Evolutionary conservation across 2,888 invertebrate genomes (phyloP), one percentile per base, ranked within the genome.

Genomic region (Biston betularia): DNA sequence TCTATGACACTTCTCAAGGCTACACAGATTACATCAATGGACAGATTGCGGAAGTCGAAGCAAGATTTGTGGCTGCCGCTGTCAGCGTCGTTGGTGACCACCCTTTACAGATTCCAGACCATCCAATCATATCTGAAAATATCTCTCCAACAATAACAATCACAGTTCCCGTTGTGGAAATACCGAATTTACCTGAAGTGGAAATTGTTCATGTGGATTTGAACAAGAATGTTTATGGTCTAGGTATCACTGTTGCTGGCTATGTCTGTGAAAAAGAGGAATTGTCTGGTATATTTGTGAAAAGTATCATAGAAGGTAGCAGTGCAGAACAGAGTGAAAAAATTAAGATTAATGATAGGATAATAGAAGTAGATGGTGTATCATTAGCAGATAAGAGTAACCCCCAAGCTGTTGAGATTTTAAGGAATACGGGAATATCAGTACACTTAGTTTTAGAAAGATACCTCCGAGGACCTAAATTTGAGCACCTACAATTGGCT

Each of bases 261-360:
- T 99, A 99, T 91, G 98, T 99, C 48, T 98, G 99, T 90, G 98
- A 98, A 88, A 98, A 98, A 92, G 99, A 99, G 92, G 99, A 99
- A 89, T 95, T 99, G 59, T 99, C 98, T n/a, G 99, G 99, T 8
- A 99, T 99, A 82, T 99, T 99, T 94, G 99, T 99, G 15, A 99
- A 99, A 90, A 99, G 99, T 87, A 98, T 99, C 78, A 98, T 98
- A 81, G 97, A 98, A 85, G 98, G 98, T 60, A 99, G 99, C 89
- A 98, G 99, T 62, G 99, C 99, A 0, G 98, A 98, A 86, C 93
- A 97, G 79, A 98, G 98, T 86, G 97, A 97, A 63, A 96, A 97
- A 89, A 98, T 99, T 81, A 97, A 96, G 90, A 96, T 99, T 79
- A 99, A 99, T 88, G 99, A 99, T 93, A 97, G 99, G 83, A 99